Base-by-base conservation (phyloP, 2,797 vertebrate genomes). In the Gymnopithys bicolor region DNA sequence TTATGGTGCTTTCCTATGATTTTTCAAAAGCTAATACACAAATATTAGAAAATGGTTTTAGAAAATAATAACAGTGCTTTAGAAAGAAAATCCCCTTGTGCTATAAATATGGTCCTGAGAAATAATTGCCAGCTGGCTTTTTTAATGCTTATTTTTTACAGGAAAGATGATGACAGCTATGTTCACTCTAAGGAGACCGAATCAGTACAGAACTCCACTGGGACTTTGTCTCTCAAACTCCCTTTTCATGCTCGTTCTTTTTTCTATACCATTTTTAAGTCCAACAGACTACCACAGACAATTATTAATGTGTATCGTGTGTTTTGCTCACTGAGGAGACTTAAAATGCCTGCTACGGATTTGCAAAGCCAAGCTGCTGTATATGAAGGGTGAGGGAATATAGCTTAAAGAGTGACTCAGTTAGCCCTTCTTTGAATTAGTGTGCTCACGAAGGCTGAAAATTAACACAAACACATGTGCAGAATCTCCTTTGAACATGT, bases 101-200 rank as follows among this genome's bases (percentile, higher is more conserved):
- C 66, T 91, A 84, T 82, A 94, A 94, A 96, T 95, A 93, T 41
- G 33, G 84, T 89, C 58, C 82, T 73, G 58, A 62, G 24, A 63
- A 83, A 77, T 39, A 60, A 87, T 46, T 85, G 59, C 53, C 88
- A 96, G 75, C 51, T 95, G 89, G 60, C 5, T 94, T 94, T 93
- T 90, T 83, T 77, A 94, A 58, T 90, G 59, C 77, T 81, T 93
- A 28, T 92, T 97, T 93, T 90, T 56, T 95, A 69, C 81, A 89
- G 55, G 30, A 79, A 51, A 86, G 56, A 89, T 12, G 76, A 75
- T 93, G 95, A 95, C 74, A 95, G 80, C 45, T 84, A 69, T 32
- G 81, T 74, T 87, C 60, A 81, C 27, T 87, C 60, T 64, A 77
- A 92, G 71, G 75, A 92, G 78, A 74, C 66, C 17, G 2, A 89